A percentile compares a stretch with the other conserved stretches of the same genome.
Evolutionary conservation across 1,140 invertebrate species (phyloP).

Genomic region (Homarus americanus): DNA sequence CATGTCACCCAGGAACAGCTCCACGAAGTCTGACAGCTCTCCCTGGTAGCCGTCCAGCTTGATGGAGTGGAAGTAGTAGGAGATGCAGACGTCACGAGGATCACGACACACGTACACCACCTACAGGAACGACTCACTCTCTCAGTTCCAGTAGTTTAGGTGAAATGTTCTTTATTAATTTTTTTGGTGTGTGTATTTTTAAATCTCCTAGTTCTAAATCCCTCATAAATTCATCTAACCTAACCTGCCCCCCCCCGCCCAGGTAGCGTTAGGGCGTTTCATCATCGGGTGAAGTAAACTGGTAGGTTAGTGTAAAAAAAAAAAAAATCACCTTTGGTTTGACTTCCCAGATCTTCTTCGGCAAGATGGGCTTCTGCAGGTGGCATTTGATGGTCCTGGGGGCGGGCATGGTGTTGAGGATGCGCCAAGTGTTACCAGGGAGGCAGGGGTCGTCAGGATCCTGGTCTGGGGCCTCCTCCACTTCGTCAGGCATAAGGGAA

Average conservation of each 20-base stretch:
- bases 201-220: no score
- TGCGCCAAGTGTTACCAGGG: slow-evolving; percentile 64
- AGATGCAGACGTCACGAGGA: slow-evolving; percentile 95
- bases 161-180: no score
- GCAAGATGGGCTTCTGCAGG: slow-evolving; percentile 66
- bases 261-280: no score
- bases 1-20: slow-evolving; percentile 44
- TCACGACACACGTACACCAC: slow-evolving; percentile 90
- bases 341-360: slow-evolving; percentile 46
- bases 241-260: no score
- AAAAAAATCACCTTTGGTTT: slow-evolving; percentile 49
- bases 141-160: no score
- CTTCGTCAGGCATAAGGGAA: slow-evolving; percentile 24
- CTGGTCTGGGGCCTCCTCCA: neutral
- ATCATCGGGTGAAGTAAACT: no score
- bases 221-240: no score
- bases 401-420: slow-evolving; percentile 29
- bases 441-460: slow-evolving; percentile 29
- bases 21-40: slow-evolving; percentile 46
- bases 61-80: slow-evolving; percentile 86
- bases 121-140: no score
- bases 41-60: slow-evolving; percentile 62
- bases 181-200: no score
- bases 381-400: slow-evolving; percentile 74
- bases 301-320: no score